Conservation (phyloP, 2,113 vertebrate genomes). For the Indicator indicator region DNA sequence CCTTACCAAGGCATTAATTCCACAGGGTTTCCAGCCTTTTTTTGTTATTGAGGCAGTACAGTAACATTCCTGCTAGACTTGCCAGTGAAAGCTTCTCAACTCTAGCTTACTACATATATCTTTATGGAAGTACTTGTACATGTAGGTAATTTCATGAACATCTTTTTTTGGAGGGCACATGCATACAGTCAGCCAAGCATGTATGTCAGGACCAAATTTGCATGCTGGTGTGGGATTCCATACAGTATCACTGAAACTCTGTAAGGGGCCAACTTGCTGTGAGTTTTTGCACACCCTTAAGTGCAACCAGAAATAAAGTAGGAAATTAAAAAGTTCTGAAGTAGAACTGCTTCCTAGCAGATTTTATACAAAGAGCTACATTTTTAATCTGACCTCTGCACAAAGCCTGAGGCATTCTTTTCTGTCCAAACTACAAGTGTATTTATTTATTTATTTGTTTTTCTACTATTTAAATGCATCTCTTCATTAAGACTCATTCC, state of each 20-base stretch:
- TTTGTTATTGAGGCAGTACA: background rate
- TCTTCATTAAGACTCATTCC: constrained; percentile 4
- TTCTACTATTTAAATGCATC: background rate
- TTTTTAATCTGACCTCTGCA: background rate
- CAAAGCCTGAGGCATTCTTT: constrained; percentile 7
- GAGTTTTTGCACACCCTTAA: background rate
- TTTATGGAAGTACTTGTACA: background rate
- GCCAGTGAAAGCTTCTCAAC: background rate
- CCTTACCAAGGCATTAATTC: background rate
- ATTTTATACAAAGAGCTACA: background rate
- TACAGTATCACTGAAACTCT: background rate
- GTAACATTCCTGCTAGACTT: background rate
- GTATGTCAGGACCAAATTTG: background rate
- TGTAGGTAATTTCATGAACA: background rate
- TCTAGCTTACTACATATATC: background rate
- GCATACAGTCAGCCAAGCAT: background rate
- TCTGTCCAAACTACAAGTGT: background rate
- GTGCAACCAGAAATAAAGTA: background rate
- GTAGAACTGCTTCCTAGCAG: background rate
- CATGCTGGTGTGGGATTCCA: background rate
- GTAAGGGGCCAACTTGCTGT: background rate
- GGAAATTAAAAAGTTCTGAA: background rate
- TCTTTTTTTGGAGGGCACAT: background rate
- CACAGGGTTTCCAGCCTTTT: background rate
- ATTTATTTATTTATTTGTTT: background rate